Percentiles rank a stretch among this genome's conserved stretches.
These are phyloP conservation scores for Periphyllus acericola DNA, from an alignment of 2,888 invertebrate species.

Conservation along the genomic window DNA sequence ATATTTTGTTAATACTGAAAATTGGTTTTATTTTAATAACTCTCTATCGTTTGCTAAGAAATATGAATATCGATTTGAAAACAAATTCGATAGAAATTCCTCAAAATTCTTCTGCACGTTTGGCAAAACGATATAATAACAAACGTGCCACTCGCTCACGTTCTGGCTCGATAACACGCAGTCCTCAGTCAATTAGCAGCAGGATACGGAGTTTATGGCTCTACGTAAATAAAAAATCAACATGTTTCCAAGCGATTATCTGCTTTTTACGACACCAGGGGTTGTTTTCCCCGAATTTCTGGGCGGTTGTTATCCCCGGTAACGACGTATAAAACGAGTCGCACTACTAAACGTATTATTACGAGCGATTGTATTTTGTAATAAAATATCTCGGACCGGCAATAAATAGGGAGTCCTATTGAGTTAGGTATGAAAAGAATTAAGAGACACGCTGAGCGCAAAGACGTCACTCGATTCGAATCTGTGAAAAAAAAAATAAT, in stretches of 20 bases:
- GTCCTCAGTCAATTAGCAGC: constrained; percentile 27
- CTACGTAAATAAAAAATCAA: not conserved
- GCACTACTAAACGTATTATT: not conserved
- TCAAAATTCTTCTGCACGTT: not conserved
- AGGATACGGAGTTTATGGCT: constrained; percentile 12
- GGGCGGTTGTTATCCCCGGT: not conserved
- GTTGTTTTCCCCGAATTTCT: not conserved
- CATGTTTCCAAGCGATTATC: constrained; percentile 12
- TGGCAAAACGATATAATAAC: not conserved
- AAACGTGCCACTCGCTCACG: not conserved
- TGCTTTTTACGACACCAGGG: constrained; percentile 16
- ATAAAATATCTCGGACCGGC: not conserved
- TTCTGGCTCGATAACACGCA: constrained; percentile 25
- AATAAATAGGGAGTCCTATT: not conserved
- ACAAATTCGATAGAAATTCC: not conserved
- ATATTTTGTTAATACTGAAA: too few relatives aligned
- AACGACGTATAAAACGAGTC: not conserved
- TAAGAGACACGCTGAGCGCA: not conserved
- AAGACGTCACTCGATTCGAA: not conserved
- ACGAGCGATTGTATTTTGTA: not conserved
- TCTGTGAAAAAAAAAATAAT: not conserved
- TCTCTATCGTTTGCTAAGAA: too few relatives aligned
- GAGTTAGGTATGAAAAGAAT: not conserved
- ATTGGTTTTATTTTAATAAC: too few relatives aligned
- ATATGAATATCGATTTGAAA: too few relatives aligned